These are phyloP conservation scores for Lineus longissimus DNA, from an alignment of 1,140 invertebrate species.

Conservation along the genomic window DNA sequence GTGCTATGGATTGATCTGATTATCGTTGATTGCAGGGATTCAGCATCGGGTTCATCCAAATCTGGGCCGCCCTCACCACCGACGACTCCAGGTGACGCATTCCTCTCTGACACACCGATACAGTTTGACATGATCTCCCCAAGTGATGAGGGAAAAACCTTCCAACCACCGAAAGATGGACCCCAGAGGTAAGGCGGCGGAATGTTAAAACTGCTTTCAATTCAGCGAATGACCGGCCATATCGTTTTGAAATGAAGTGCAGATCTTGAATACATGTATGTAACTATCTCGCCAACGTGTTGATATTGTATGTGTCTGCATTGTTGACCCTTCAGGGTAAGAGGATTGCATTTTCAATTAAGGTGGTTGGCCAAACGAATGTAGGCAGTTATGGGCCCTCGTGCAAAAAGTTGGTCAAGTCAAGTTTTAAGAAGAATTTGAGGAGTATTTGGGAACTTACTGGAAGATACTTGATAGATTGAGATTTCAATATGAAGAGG, in stretches of 20 bases:
- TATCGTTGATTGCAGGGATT: background rate
- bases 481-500: no score
- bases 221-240: no score
- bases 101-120: constrained; percentile 47
- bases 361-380: no score
- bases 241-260: no score
- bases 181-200: constrained; percentile 17
- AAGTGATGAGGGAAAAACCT: constrained; percentile 22
- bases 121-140: constrained; percentile 50
- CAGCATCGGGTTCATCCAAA: background rate
- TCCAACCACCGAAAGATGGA: constrained; percentile 14
- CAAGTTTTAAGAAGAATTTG: no score
- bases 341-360: no score
- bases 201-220: no score
- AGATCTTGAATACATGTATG: background rate
- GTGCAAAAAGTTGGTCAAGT: no score
- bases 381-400: no score
- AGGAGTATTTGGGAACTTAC: no score
- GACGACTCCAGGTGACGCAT: constrained; percentile 15
- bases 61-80: constrained; percentile 4
- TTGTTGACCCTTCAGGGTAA: no score
- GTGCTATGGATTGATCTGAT: background rate
- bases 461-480: no score
- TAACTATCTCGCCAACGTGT: background rate
- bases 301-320: background rate